phyloP scores from a whole-genome alignment of 2,797 vertebrate genomes.

The Myotis vivesi region DNA sequence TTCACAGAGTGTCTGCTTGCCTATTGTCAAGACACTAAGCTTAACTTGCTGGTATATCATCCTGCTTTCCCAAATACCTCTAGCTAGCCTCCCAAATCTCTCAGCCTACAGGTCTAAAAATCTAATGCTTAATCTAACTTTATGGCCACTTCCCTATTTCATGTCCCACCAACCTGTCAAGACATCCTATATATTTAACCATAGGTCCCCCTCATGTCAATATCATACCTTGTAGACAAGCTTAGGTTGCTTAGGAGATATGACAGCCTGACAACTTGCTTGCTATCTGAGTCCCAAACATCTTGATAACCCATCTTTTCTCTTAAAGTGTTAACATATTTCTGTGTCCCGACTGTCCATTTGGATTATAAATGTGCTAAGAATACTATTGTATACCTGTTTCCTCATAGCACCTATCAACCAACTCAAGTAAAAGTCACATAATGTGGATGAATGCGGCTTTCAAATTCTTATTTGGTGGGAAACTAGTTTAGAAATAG shows the following conservation, averaged over 20 bases:
- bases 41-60: not conserved
- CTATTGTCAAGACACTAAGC: not conserved
- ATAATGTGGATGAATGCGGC: not conserved
- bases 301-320: not conserved
- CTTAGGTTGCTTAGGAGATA: not conserved
- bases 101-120: not conserved
- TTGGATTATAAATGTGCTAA: not conserved
- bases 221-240: not conserved
- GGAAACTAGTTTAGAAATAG: not conserved
- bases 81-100: not conserved
- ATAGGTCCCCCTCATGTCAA: not conserved
- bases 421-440: not conserved
- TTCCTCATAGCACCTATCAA: not conserved
- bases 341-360: not conserved
- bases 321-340: not conserved
- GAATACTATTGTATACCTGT: not conserved
- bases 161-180: not conserved
- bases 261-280: not conserved
- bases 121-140: not conserved
- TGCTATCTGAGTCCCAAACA: not conserved
- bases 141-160: not conserved
- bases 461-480: not conserved
- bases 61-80: not conserved
- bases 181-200: not conserved
- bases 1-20: not conserved